Evolutionary conservation across 1,140 invertebrate species (phyloP), one percentile per base, ranked within the genome.

Genomic region (Apis dorsata): DNA sequence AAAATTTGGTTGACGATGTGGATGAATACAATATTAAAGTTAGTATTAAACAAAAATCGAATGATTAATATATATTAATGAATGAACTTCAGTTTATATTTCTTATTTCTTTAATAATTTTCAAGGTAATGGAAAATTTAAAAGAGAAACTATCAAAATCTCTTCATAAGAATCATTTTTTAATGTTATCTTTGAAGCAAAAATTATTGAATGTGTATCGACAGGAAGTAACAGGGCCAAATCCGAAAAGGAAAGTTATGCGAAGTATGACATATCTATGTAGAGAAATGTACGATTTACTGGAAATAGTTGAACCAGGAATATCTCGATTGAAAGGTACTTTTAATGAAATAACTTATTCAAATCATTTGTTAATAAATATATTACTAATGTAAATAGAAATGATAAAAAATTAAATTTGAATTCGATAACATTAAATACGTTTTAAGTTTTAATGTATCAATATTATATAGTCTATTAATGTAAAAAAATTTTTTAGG

Each of bases 281-380:
- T 84, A 92, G 95, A 63, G 95, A 97, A 83, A 90, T 97, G 63
- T 84, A 97, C 19, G 87, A 94, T 13, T 94, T 97, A 1, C 90
- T 97, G 0, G 95, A 96, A 74, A 94, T 95, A 53, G 90, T 97
- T 13, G 96, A 96, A 55, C 97, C 97, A 0, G 97, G 97, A 60
- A 95, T 97, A 88, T 97, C 96, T 17, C 94, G 97, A 73, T 93
- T 96, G 0, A 95, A 95, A 94, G 96, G 96, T 96, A 84, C 71
- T 76, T 70, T 49, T 59, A 34, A 70, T 79, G 66, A 55, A 59
- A 70, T 77, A 71, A 44, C 74, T 62, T 79, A 60, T 70, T 70
- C 24, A 53, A 15, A n/a, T 44, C 4, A 13, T 1, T 68, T 44
- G 13, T 15, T 28, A 60, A 62, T 12, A 1, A 12, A 28, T 13